Percentiles rank a stretch among this genome's conserved stretches.
phyloP scores from a whole-genome alignment of 2,113 vertebrate genomes.

The Salvator merianae region DNA sequence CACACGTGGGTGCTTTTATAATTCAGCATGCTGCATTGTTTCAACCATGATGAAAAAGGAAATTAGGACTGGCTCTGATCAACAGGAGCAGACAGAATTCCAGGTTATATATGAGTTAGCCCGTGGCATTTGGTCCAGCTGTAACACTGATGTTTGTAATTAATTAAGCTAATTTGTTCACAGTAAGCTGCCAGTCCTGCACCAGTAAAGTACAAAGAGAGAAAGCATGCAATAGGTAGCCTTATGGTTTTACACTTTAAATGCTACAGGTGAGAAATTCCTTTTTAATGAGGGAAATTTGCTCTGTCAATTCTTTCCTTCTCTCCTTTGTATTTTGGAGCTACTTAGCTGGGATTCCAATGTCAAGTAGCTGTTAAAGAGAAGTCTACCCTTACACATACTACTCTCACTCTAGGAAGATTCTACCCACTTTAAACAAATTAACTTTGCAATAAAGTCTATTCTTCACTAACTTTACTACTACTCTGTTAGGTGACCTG shows the following conservation, averaged over 20 bases:
- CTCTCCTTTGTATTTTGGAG: neutral
- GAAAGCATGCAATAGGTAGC: constrained; percentile 10
- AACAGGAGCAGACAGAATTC: constrained; percentile 40
- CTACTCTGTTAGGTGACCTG: neutral
- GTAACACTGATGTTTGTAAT: constrained; percentile 32
- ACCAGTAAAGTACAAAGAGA: constrained; percentile 25
- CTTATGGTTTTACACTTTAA: constrained; percentile 17
- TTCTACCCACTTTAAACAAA: neutral
- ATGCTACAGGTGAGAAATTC: constrained; percentile 24
- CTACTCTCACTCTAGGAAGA: neutral
- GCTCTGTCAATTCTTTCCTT: neutral
- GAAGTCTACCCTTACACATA: neutral
- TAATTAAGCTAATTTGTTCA: constrained; percentile 54
- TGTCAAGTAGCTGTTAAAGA: neutral
- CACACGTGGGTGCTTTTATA: neutral
- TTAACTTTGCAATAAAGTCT: neutral
- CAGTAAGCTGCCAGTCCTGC: constrained; percentile 26
- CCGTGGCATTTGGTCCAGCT: constrained; percentile 36
- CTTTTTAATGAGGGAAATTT: constrained; percentile 6
- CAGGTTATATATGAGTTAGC: constrained; percentile 30
- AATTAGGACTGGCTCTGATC: neutral
- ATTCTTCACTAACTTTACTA: neutral
- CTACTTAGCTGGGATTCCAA: neutral
- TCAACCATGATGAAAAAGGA: constrained; percentile 13
- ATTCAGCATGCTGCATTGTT: constrained; percentile 1